phyloP scores from a whole-genome alignment of 2,797 vertebrate genomes.

The Coracias cyanogaster region DNA sequence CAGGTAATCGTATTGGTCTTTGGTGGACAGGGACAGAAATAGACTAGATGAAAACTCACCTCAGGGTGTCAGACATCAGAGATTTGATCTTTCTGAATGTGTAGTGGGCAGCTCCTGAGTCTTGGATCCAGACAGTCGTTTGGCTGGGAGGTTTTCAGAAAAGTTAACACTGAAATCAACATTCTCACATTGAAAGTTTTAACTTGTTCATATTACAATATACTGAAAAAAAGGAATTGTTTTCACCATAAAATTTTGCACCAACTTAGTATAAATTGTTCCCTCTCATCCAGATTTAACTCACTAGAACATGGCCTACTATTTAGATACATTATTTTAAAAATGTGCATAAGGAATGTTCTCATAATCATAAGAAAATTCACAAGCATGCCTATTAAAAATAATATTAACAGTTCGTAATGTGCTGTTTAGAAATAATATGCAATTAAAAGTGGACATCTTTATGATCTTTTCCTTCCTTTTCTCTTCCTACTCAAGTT shows the following conservation, averaged over 20 bases:
- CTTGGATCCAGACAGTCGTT: background rate
- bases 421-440: background rate
- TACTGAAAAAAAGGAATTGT: background rate
- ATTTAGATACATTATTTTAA: background rate
- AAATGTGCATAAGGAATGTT: background rate
- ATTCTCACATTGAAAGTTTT: background rate
- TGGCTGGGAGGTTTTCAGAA: background rate
- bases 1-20: background rate
- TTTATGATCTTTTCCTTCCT: background rate
- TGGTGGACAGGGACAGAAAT: background rate
- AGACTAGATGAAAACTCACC: background rate
- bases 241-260: background rate
- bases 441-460: background rate
- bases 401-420: background rate
- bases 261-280: background rate
- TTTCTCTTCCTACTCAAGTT: background rate
- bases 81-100: background rate
- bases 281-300: background rate
- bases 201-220: background rate
- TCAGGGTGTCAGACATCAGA: background rate
- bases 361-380: background rate
- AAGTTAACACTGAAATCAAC: background rate
- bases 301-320: background rate
- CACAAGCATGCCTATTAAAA: background rate
- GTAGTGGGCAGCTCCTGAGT: background rate